Evolutionary conservation across 2,888 invertebrate genomes (phyloP).

Genomic region (Eurytoma adleriae): DNA sequence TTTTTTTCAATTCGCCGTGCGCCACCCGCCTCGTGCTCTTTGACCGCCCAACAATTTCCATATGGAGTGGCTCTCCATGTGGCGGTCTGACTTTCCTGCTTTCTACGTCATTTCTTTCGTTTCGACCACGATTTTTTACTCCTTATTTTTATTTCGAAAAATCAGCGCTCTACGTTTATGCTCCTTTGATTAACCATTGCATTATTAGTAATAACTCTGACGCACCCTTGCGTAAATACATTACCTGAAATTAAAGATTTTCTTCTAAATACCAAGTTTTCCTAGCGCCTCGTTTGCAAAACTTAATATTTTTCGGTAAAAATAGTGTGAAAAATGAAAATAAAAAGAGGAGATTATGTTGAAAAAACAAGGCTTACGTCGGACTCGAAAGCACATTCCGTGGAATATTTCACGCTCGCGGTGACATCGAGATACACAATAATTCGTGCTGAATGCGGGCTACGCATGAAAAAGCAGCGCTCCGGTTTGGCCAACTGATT

Average conservation of each 20-base stretch:
- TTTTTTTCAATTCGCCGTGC: conserved; percentile 21
- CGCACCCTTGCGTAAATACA: too few species aligned
- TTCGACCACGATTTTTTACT: not conserved
- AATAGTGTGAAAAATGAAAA: not conserved
- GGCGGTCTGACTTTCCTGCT: too few species aligned
- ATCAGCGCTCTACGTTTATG: too few species aligned
- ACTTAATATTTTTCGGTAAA: too few species aligned
- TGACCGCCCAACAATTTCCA: conserved; percentile 3
- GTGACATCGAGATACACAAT: not conserved
- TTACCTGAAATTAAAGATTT: too few species aligned
- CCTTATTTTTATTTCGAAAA: too few species aligned
- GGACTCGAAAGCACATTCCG: not conserved
- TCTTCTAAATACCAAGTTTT: too few species aligned
- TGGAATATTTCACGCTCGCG: conserved; percentile 33
- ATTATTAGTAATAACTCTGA: too few species aligned
- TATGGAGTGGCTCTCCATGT: too few species aligned
- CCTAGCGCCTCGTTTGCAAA: too few species aligned
- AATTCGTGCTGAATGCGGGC: conserved; percentile 21
- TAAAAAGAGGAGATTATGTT: conserved; percentile 32
- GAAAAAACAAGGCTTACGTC: conserved; percentile 34
- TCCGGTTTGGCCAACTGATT: conserved; percentile 57
- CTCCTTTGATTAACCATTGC: too few species aligned
- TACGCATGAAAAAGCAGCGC: conserved; percentile 5
- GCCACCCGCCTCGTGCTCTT: not conserved
- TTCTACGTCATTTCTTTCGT: too few species aligned